A percentile compares a stretch with the other conserved stretches of the same genome.
Conservation (phyloP, 2,113 vertebrate species). For the Cyanoderma ruficeps region DNA sequence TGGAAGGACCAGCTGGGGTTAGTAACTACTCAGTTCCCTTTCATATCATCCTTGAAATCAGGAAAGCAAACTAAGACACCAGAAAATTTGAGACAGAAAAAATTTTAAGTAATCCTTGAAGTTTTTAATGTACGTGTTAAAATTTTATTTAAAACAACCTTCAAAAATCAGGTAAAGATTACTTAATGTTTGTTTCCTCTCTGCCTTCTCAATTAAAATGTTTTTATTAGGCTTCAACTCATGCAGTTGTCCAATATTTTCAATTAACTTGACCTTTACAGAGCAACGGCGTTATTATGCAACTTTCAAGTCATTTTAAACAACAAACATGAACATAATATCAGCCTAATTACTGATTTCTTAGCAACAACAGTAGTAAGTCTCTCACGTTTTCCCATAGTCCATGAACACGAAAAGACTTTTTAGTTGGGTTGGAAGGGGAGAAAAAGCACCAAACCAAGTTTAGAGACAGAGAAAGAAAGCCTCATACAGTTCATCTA, state of each 20-base stretch:
- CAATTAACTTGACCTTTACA: conserved; percentile 2
- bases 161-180: not conserved
- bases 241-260: not conserved
- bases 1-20: not conserved
- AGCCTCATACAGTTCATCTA: not conserved
- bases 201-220: not conserved
- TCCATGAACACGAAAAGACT: not conserved
- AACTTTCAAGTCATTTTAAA: not conserved
- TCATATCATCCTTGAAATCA: not conserved
- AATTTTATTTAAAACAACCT: not conserved
- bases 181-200: not conserved
- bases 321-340: not conserved
- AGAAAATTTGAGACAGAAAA: not conserved
- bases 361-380: not conserved
- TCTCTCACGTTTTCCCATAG: not conserved
- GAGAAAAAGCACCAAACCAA: not conserved
- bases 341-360: not conserved
- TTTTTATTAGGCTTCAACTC: not conserved
- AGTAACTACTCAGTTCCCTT: not conserved
- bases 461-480: not conserved
- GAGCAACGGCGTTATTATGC: not conserved
- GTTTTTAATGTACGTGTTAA: not conserved
- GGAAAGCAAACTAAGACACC: not conserved
- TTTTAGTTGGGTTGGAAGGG: not conserved
- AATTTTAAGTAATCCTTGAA: not conserved